Evolutionary conservation across 2,888 invertebrate species (phyloP), one percentile per base, ranked within the genome.

Genomic region (Amphiduros pacificus): DNA sequence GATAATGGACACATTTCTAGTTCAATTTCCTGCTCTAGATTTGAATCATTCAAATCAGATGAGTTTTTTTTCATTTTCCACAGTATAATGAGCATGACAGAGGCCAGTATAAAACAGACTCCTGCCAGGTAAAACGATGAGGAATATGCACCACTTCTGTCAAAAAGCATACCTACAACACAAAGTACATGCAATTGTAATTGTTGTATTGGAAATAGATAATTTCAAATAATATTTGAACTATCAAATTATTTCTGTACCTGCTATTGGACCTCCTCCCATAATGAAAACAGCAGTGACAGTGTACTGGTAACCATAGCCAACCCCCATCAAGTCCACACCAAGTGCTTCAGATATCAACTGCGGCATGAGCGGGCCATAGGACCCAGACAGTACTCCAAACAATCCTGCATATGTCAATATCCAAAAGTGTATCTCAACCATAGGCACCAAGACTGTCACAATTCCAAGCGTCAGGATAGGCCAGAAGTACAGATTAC

Each of bases 221-320:
- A n/a, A n/a, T n/a, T n/a, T n/a, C n/a, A n/a, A n/a, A n/a, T n/a
- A n/a, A n/a, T n/a, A n/a, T n/a, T n/a, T n/a, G n/a, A n/a, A n/a
- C n/a, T n/a, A n/a, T n/a, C n/a, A n/a, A n/a, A n/a, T n/a, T n/a
- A n/a, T n/a, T n/a, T n/a, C n/a, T n/a, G n/a, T n/a, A 74, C 74
- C 73, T 60, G 74, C 70, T 4, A 71, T 22, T 2, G 71, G 71
- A n/a, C 68, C 72, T 4, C 74, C 74, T 17, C 69, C 52, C 17
- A 73, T 63, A 41, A 67, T 67, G 5, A 73, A 72, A 0, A 70
- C 63, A 2, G 70, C 72, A 57, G 68, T 67, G 54, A 71, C 67
- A 9, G 72, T 51, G 9, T 71, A 51, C 1, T 73, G 61, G 53
- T 69, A 72, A 26, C 74, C 73, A 50, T 72, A 71, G 14, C 69